These are phyloP conservation scores for Rhogogaster chlorosoma DNA, from an alignment of 2,888 invertebrate species.

Conservation along the genomic window DNA sequence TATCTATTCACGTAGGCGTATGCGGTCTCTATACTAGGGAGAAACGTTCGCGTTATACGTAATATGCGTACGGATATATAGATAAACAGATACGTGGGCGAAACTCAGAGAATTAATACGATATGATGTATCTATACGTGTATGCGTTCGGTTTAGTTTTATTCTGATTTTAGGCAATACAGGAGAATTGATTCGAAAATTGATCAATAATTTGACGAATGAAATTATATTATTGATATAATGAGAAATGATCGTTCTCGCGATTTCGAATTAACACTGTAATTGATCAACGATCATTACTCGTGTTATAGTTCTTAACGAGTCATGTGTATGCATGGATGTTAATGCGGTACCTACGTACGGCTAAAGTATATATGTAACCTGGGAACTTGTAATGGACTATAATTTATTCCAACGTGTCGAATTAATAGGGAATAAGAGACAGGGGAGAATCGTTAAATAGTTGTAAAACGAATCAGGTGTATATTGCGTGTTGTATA, in stretches of 20 bases:
- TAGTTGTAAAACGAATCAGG: slow-evolving; percentile 47
- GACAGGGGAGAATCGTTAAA: slow-evolving; percentile 27
- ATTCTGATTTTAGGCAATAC: no score
- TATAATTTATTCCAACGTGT: slow-evolving; percentile 43
- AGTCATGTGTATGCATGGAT: slow-evolving; percentile 5
- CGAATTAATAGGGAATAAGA: slow-evolving; percentile 31
- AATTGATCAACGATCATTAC: slow-evolving; percentile 42
- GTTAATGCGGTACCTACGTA: not conserved
- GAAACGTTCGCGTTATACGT: not conserved
- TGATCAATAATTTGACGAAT: not conserved
- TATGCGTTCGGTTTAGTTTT: not conserved
- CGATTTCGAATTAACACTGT: not conserved
- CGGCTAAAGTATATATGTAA: not conserved
- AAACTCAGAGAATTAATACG: not conserved
- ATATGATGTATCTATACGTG: not conserved
- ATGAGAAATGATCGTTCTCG: not conserved
- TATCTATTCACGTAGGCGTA: slow-evolving; percentile 19
- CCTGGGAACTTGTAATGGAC: not conserved
- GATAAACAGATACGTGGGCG: not conserved
- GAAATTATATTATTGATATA: not conserved
- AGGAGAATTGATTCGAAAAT: not conserved
- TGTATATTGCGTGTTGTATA: not conserved
- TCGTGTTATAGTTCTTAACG: slow-evolving; percentile 12
- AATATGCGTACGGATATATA: not conserved
- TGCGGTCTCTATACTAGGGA: not conserved